phyloP scores from a whole-genome alignment of 2,113 vertebrate species.

The Hylia prasina region DNA sequence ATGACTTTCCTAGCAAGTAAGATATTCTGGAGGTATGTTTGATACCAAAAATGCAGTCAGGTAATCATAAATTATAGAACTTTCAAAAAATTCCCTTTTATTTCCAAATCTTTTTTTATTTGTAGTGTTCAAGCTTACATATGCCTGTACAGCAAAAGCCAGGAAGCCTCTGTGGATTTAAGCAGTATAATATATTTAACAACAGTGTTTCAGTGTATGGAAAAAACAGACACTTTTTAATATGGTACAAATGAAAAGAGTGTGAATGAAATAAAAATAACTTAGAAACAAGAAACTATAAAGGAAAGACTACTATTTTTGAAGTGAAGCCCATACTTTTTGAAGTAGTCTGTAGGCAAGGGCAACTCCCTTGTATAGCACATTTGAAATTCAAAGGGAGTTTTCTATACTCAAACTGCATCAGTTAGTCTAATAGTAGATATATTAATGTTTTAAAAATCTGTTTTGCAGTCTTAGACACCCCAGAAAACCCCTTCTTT shows the following conservation, averaged over 20 bases:
- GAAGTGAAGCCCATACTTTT: neutral
- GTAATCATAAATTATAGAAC: neutral
- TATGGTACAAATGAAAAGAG: neutral
- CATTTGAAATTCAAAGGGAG: neutral
- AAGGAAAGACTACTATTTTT: neutral
- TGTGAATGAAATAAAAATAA: neutral
- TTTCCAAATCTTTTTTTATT: neutral
- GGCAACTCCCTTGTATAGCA: neutral
- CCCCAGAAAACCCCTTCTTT: neutral
- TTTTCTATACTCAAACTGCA: neutral
- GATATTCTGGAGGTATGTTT: neutral
- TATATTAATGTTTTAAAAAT: fast-evolving
- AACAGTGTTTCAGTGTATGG: neutral
- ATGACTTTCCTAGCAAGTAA: neutral
- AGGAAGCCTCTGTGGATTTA: neutral
- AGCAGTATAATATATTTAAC: neutral
- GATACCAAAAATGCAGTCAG: neutral
- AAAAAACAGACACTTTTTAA: neutral
- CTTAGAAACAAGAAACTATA: neutral
- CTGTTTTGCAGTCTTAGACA: neutral
- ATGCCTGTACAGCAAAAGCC: neutral
- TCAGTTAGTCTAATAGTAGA: neutral
- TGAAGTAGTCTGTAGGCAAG: neutral
- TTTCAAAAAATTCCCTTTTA: neutral
- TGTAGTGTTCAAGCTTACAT: neutral